These are phyloP conservation scores for Cydia splendana DNA, from an alignment of 1,140 invertebrate genomes.

Conservation along the genomic window DNA sequence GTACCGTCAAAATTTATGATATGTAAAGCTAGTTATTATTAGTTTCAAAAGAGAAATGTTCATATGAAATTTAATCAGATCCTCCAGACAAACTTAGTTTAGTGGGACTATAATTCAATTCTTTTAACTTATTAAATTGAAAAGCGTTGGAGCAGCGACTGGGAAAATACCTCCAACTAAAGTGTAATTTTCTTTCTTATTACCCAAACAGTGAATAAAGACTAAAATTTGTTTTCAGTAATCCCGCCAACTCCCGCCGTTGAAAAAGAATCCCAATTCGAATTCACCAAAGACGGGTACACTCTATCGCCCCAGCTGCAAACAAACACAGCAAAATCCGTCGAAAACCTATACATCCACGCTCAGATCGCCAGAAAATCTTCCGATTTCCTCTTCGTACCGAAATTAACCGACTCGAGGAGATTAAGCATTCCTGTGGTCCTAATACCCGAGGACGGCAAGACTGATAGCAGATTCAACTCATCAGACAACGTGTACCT, in stretches of 20 bases:
- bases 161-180: no score
- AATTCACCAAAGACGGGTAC: constrained; percentile 47
- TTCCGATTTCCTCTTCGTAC: constrained; percentile 60
- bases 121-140: no score
- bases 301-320: constrained; percentile 27
- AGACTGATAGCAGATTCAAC: constrained; percentile 59
- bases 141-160: no score
- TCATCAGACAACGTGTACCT: constrained; percentile 67
- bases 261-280: constrained; percentile 55
- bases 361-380: constrained; percentile 48
- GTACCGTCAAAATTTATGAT: no score
- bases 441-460: constrained; percentile 60
- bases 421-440: constrained; percentile 71
- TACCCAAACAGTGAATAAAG: neutral
- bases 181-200: no score
- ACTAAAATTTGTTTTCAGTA: constrained; percentile 49
- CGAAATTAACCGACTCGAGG: constrained; percentile 63
- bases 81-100: no score
- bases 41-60: no score
- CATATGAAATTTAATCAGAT: no score
- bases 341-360: constrained; percentile 61
- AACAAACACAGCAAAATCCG: constrained; percentile 53
- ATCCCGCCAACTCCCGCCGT: constrained; percentile 69
- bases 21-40: no score
- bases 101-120: no score